Conservation (phyloP, 2,113 vertebrate species). For the Opisthocomus hoazin region DNA sequence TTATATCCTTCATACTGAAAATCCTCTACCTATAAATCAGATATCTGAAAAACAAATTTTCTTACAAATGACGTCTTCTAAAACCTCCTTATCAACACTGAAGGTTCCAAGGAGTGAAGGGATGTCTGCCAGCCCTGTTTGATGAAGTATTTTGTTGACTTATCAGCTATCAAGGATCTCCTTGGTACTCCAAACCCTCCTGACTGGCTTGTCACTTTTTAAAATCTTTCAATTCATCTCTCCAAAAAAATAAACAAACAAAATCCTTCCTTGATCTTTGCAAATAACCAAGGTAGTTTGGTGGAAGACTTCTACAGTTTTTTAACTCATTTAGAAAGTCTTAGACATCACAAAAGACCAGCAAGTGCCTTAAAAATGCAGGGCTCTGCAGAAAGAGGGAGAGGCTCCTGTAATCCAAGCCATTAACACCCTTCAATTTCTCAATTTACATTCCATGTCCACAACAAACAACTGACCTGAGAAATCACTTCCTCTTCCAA, state of each 20-base stretch:
- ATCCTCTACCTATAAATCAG: neutral
- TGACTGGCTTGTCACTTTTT: neutral
- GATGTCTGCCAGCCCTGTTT: neutral
- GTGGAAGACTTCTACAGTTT: neutral
- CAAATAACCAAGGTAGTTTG: neutral
- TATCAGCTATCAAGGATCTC: neutral
- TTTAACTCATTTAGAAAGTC: neutral
- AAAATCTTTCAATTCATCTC: neutral
- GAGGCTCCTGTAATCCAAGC: neutral
- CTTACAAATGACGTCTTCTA: neutral
- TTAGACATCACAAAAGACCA: neutral
- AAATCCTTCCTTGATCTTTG: conserved; percentile 1
- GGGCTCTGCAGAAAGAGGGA: neutral
- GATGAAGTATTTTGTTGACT: neutral
- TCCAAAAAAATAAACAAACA: neutral
- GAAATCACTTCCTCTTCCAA: neutral
- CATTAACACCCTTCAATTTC: neutral
- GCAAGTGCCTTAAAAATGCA: neutral
- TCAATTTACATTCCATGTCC: neutral
- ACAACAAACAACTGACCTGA: neutral
- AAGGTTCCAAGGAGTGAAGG: neutral
- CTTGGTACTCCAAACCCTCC: neutral
- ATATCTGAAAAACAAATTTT: neutral
- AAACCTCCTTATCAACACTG: neutral
- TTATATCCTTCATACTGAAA: neutral